Evolutionary conservation across 2,797 vertebrate genomes (phyloP), one percentile per base, ranked within the genome.

Genomic region (Tapirus indicus): DNA sequence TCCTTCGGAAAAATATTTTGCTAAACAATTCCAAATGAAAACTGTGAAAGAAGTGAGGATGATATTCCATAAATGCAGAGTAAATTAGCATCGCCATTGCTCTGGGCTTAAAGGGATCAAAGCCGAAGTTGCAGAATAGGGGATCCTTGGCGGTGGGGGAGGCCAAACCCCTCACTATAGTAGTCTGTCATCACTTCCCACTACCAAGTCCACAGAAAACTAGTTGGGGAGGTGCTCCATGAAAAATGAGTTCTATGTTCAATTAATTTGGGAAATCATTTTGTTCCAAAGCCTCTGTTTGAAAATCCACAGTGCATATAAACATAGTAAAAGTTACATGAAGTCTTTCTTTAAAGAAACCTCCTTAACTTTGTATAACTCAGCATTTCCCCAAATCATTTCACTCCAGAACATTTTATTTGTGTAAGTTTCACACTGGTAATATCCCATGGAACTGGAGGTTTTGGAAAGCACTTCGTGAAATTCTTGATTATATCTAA

Each of bases 1-100:
- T 92, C 68, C 62, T 69, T 83, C 18, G 72, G n/a, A 92, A 62
- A 60, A 90, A 52, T 56, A 90, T 60, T 96, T 90, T 94, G 69
- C 52, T 91, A 56, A 87, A 32, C 47, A 29, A 75, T 52, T 80
- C 25, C 82, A 96, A 72, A 77, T 89, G 47, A 66, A 75, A 82
- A 41, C 5, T 87, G 23, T 80, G 79, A 71, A 93, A 94, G 12
- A 72, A 25, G 74, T 54, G 38, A 94, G 56, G 11, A 78, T 1
- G 44, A 32, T 60, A 88, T 23, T 9, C 9, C 52, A 78, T 35
- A 75, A 71, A 60, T 64, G 17, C 35, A 49, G 6, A 27, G 7
- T 74, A 93, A 88, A 77, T 80, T 58, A 80, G 27, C 38, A 84
- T 52, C 32, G 93, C 44, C 82, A 49, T 71, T 92, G 13, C 56